phyloP scores from a whole-genome alignment of 1,140 invertebrate genomes.

The Bombus affinis region DNA sequence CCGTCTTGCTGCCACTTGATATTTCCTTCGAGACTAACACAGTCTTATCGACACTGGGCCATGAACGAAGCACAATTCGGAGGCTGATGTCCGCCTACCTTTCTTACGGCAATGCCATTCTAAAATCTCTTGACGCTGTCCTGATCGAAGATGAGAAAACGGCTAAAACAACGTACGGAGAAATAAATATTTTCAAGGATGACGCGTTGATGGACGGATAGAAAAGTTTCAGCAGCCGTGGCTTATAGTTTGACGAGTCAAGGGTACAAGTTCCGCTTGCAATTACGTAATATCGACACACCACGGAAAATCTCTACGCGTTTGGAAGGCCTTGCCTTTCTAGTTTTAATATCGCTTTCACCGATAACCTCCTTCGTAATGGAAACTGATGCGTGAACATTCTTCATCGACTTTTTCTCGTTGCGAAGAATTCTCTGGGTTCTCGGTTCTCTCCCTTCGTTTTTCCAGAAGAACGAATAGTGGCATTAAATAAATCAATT shows the following conservation, averaged over 20 bases:
- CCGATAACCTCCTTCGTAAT: not conserved
- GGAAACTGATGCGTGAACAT: not conserved
- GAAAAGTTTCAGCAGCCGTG: not conserved
- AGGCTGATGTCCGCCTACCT: constrained; percentile 49
- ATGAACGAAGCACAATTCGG: constrained; percentile 7
- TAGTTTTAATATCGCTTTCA: constrained; percentile 5
- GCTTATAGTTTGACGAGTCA: not conserved
- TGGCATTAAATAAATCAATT: constrained; percentile 77
- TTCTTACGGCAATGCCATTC: not conserved
- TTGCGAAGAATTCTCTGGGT: not conserved
- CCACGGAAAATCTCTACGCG: not conserved
- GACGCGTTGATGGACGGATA: not conserved
- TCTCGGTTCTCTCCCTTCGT: not conserved
- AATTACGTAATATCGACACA: not conserved
- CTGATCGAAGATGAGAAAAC: not conserved
- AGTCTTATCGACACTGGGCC: constrained; percentile 53
- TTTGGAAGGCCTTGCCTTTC: not conserved
- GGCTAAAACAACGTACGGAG: not conserved
- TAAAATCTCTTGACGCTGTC: not conserved
- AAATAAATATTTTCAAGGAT: not conserved
- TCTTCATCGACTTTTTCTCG: not conserved
- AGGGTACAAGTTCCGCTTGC: not conserved
- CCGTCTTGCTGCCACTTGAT: constrained; percentile 67
- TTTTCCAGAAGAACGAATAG: constrained; percentile 34
- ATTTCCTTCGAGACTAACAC: constrained; percentile 61